A percentile compares a stretch with the other conserved stretches of the same genome.
These are phyloP conservation scores for Glossophaga mutica DNA, from an alignment of 2,797 vertebrate species.

Conservation along the genomic window DNA sequence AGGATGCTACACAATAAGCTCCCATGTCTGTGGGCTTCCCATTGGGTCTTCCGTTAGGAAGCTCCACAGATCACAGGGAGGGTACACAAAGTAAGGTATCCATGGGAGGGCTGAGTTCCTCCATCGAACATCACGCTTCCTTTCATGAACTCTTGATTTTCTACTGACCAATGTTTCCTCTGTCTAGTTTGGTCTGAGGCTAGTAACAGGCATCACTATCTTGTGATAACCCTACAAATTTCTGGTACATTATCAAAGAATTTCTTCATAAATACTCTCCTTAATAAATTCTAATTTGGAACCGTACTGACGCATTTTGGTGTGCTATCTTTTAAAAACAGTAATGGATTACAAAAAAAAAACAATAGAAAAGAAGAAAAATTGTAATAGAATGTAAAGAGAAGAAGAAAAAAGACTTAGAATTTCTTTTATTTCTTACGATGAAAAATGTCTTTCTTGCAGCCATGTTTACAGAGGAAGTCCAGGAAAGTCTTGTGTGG, in stretches of 20 bases:
- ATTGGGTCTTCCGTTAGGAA: neutral
- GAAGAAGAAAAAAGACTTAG: neutral
- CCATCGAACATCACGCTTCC: neutral
- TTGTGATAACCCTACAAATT: neutral
- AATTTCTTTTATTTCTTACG: neutral
- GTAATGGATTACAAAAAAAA: neutral
- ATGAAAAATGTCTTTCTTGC: neutral
- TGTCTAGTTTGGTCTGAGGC: neutral
- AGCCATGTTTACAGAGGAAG: neutral
- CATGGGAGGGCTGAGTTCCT: neutral
- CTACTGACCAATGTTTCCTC: neutral
- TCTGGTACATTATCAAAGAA: neutral
- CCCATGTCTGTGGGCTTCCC: neutral
- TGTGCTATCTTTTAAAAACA: neutral
- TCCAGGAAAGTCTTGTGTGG: too few relatives aligned
- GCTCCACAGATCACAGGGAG: neutral
- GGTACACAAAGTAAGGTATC: too few relatives aligned
- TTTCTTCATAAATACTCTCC: neutral
- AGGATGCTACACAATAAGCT: neutral
- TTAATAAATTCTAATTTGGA: neutral
- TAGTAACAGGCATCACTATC: rapidly evolving
- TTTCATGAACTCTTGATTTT: neutral
- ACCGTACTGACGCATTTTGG: neutral
- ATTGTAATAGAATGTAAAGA: neutral
- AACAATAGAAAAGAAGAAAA: neutral